Evolutionary conservation across 2,888 invertebrate genomes (phyloP).

Genomic region (Eupithecia subumbrata): DNA sequence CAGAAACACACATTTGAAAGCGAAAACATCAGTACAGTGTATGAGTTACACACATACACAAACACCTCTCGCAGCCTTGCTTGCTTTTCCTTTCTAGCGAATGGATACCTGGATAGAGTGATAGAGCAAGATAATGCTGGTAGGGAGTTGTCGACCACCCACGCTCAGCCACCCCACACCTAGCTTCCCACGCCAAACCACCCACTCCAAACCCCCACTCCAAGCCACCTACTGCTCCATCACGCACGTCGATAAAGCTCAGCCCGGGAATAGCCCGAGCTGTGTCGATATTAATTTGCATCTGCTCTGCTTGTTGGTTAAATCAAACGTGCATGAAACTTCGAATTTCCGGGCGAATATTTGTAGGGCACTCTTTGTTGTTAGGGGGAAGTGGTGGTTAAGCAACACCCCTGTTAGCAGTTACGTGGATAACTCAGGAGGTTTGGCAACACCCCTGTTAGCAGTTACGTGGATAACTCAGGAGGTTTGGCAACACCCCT

Average conservation of each 20-base stretch:
- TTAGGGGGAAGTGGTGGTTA: not conserved
- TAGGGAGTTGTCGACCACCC: not conserved
- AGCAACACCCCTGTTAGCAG: not conserved
- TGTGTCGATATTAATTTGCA: not conserved
- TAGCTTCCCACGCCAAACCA: not conserved
- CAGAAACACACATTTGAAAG: not conserved
- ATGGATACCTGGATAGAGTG: not conserved
- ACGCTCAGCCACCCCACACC: not conserved
- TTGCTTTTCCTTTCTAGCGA: not conserved
- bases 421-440: not conserved
- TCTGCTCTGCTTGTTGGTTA: not conserved
- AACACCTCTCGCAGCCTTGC: not conserved
- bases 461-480: not conserved
- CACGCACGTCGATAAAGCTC: slow-evolving; percentile 1
- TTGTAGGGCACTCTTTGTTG: not conserved
- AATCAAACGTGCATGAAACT: not conserved
- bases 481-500: not conserved
- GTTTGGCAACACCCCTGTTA: not conserved
- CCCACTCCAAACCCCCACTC: no score
- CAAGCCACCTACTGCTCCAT: not conserved
- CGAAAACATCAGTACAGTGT: not conserved
- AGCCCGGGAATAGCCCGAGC: not conserved
- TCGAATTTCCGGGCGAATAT: not conserved
- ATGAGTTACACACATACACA: not conserved
- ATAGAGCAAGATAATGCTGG: not conserved